Evolutionary conservation across 2,797 vertebrate genomes (phyloP), one percentile per base, ranked within the genome.

Genomic region (Chloroceryle amazona): DNA sequence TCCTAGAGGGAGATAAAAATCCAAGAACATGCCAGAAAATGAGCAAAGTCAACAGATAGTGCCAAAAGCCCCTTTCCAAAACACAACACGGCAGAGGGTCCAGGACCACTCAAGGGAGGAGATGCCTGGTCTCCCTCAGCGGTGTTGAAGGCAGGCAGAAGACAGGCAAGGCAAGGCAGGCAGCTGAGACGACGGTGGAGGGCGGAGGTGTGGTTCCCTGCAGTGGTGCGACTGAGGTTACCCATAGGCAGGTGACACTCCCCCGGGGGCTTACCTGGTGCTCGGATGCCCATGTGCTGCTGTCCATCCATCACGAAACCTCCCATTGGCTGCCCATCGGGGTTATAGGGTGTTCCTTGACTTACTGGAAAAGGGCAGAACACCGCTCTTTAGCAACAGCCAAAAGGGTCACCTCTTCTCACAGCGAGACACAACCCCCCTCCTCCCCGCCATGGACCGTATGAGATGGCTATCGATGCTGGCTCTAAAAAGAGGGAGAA

Each of bases 271-370:
- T 98, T 99, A 99, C 99, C 99, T 99, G 99, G 99, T 47, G 99
- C 99, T 99, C 99, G 99, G 98, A 99, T 99, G 98, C 99, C 99
- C 99, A 99, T 99, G 98, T 99, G 99, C 98, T 99, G 99, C 97
- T 99, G 99, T 97, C 99, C 99, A 17, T 99, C 99, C 99, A 99
- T 99, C 98, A 99, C 99, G 55, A 99, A 99, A 94, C 99, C 99
- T 98, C 99, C 99, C 99, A 99, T 99, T 10, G 99, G 99, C 98
- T 99, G 99, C 97, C 99, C 99, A 18, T 99, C 99, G 22, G 99
- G 99, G 96, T 99, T 99, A 98, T 99, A 99, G 97, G 99, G 99
- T 94, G 99, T 99, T 98, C 99, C 99, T 99, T 99, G 99, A 99
- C 99, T 99, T 99, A 99, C 99, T 99, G 99, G 96, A 98, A 98